A percentile compares a stretch with the other conserved stretches of the same genome.
Conservation (phyloP, 1,140 invertebrate genomes). For the Papilio polyxenes region DNA sequence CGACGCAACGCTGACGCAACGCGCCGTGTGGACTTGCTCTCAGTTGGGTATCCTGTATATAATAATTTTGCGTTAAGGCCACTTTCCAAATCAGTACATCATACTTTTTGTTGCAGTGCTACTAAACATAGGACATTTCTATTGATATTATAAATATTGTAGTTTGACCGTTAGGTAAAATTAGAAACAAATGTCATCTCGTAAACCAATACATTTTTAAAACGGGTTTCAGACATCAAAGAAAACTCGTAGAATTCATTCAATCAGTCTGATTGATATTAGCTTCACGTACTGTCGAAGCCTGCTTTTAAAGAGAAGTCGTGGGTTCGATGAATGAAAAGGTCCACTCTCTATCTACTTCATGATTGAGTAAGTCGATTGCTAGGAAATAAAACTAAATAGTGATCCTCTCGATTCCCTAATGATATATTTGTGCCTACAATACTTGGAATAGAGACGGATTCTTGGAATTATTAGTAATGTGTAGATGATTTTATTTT, state of each 20-base stretch:
- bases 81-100: too few relatives aligned
- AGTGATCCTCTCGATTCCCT: neutral
- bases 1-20: too few relatives aligned
- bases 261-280: constrained; percentile 15
- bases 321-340: constrained; percentile 6
- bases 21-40: too few relatives aligned
- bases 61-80: too few relatives aligned
- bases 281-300: neutral
- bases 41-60: too few relatives aligned
- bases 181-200: neutral
- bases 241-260: neutral
- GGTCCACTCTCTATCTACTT: constrained; percentile 20
- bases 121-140: too few relatives aligned
- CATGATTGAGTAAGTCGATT: constrained; percentile 22
- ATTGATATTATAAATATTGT: too few relatives aligned
- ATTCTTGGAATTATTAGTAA: neutral
- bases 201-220: neutral
- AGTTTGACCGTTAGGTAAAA: neutral
- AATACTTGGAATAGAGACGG: neutral
- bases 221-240: neutral
- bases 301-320: constrained; percentile 15
- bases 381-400: constrained; percentile 29
- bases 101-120: too few relatives aligned
- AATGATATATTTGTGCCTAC: neutral
- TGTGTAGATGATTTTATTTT: neutral